Evolutionary conservation across 2,888 invertebrate genomes (phyloP), one percentile per base, ranked within the genome.

Genomic region (Dichetophora obliterata): DNA sequence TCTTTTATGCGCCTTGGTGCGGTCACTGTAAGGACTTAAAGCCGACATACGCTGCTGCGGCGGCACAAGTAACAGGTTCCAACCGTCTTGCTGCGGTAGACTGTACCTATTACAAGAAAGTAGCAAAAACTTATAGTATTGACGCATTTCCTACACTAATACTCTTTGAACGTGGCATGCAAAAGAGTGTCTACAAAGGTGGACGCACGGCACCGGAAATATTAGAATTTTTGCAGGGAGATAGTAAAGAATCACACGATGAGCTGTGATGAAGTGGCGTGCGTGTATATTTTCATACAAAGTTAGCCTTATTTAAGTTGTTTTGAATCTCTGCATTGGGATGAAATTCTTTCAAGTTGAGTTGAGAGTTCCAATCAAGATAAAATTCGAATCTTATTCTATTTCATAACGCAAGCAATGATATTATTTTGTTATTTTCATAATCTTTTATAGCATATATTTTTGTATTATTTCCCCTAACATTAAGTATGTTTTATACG

Each of bases 1-100:
- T 96, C 93, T 96, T 96, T 89, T 96, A 96, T 88, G 95, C 96
- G 0, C 96, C 96, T 8, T 94, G 94, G 94, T 95, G 95, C 85
- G 92, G 92, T 0, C 93, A 94, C 83, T 95, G 95, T 84, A 91
- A 92, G 72, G 89, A 91, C 19, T 91, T 92, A 86, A 95, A 94
- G 85, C 93, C 94, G 4, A 92, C 92, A 8, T 94, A 92, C 87
- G 92, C 92, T 77, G 92, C 93, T 0, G 75, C 68, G 19, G 74
- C 52, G 5, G 37, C 74, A 16, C 8, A 69, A 78, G 48, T 83
- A 83, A 71, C 85, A 82, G 77, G 77, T 22, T 50, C 73, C 0
- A 82, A 84, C 0, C 88, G 88, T 59, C 85, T 92, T 1, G 91
- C 92, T 6, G 92, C 93, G 31, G 90, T 95, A 0, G 95, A 95